Conservation (phyloP, 2,888 invertebrate species). For the Taphrorychus bicolor region DNA sequence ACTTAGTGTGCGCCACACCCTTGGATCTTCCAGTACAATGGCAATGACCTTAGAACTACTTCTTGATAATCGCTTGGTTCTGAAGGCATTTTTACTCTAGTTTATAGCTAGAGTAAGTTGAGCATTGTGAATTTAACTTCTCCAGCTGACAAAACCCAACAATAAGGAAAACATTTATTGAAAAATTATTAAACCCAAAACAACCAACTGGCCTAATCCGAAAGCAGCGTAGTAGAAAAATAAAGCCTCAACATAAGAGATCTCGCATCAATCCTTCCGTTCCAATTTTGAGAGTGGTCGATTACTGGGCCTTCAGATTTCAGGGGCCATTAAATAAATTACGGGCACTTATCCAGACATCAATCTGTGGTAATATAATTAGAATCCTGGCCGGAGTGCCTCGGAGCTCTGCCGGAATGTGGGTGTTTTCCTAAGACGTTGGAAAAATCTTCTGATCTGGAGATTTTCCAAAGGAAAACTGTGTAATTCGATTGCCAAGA, state of each 20-base stretch:
- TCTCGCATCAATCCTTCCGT: constrained; percentile 32
- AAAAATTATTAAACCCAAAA: no score
- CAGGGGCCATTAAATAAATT: constrained; percentile 39
- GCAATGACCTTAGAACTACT: no score
- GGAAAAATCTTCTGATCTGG: constrained; percentile 24
- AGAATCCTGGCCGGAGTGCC: constrained; percentile 26
- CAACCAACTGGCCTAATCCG: no score
- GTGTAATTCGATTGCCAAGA: constrained; percentile 24
- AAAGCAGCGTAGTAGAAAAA: constrained; percentile 26
- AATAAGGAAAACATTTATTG: no score
- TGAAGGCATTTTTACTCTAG: no score
- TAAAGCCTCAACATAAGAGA: constrained; percentile 19
- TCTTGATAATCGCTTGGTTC: no score
- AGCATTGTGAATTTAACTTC: no score
- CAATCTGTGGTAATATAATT: constrained; percentile 40
- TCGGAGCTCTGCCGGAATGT: constrained; percentile 27
- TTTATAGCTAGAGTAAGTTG: no score
- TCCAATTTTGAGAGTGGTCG: constrained; percentile 39
- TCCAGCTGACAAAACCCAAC: no score
- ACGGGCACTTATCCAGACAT: constrained; percentile 39
- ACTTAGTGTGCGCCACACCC: no score
- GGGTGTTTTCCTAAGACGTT: constrained; percentile 23
- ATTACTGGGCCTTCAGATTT: constrained; percentile 37
- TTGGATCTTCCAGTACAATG: no score
- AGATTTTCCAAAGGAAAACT: constrained; percentile 16